Evolutionary conservation across 1,140 invertebrate genomes (phyloP), one percentile per base, ranked within the genome.

Genomic region (Monomorium pharaonis): DNA sequence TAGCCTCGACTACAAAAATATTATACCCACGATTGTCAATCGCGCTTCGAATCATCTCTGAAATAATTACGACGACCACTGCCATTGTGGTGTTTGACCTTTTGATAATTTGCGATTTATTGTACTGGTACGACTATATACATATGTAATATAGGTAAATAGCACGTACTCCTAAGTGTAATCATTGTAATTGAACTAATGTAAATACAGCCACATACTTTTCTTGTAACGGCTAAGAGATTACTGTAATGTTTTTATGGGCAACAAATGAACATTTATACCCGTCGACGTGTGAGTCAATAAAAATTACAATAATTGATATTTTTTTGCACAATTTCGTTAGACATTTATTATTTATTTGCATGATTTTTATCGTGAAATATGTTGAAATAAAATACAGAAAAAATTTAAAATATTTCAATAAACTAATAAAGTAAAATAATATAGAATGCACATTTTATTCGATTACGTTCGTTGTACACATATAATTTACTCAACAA

Each of bases 181-280:
- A 88, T 84, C 58, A 84, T 83, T 90, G 78, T 91, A 90, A 91
- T 74, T 86, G 60, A 72, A 84, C 80, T 69, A 86, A 77, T 89
- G 91, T 91, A 91, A 89, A 91, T 91, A 91, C 56, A 60, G 56
- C 81, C 77, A 89, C 85, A 76, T 91, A 91, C 81, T 88, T 90
- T 90, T 77, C 81, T 83, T 75, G 80, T 90, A 87, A 81, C 42
- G 62, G 60, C 51, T 88, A 69, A 86, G 69, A 88, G 49, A 87
- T 88, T 86, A 87, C 65, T 91, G 90, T 92, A 91, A 91, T 90
- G 88, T 92, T 92, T 92, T 91, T 91, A 90, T 91, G 84, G 83
- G 87, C 76, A 89, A 90, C 86, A 83, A 90, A 81, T 89, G 86
- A 85, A 90, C 88, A 92, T 91, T 91, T 92, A 91, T 88, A 91